Percentiles rank a stretch among this genome's conserved stretches.
phyloP scores from a whole-genome alignment of 2,888 invertebrate species.

The Drosophila lutescens region DNA sequence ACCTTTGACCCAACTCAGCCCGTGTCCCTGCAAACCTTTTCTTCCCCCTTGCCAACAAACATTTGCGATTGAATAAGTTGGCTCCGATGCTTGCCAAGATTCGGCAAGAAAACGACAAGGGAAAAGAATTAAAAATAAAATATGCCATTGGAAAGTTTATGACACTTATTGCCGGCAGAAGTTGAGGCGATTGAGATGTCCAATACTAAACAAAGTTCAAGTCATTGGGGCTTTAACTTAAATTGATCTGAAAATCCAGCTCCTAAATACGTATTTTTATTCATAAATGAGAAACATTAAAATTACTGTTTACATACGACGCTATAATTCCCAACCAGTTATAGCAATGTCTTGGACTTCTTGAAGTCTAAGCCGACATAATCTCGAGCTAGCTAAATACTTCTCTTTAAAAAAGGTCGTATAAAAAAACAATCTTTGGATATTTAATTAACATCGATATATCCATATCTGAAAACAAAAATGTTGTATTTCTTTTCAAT shows the following conservation, averaged over 20 bases:
- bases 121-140: slow-evolving; percentile 34
- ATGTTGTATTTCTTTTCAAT: not conserved
- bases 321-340: too few species aligned
- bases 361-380: too few species aligned
- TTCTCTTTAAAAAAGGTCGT: too few species aligned
- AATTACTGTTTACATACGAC: too few species aligned
- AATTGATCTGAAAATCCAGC: not conserved
- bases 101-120: slow-evolving; percentile 16
- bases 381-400: too few species aligned
- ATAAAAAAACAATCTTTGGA: too few species aligned
- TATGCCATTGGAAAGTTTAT: slow-evolving; percentile 43
- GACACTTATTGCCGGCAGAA: slow-evolving; percentile 44
- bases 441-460: too few species aligned
- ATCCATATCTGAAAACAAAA: too few species aligned
- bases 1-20: slow-evolving; percentile 32
- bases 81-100: slow-evolving; percentile 40
- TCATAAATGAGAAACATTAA: too few species aligned
- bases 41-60: slow-evolving; percentile 18
- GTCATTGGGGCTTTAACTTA: slow-evolving; percentile 2
- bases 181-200: slow-evolving; percentile 29
- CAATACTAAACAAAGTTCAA: not conserved
- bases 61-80: slow-evolving; percentile 71
- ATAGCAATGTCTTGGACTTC: too few species aligned
- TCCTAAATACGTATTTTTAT: too few species aligned
- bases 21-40: slow-evolving; percentile 9